These are phyloP conservation scores for Nowickia ferox DNA, from an alignment of 2,888 invertebrate species.

Conservation along the genomic window DNA sequence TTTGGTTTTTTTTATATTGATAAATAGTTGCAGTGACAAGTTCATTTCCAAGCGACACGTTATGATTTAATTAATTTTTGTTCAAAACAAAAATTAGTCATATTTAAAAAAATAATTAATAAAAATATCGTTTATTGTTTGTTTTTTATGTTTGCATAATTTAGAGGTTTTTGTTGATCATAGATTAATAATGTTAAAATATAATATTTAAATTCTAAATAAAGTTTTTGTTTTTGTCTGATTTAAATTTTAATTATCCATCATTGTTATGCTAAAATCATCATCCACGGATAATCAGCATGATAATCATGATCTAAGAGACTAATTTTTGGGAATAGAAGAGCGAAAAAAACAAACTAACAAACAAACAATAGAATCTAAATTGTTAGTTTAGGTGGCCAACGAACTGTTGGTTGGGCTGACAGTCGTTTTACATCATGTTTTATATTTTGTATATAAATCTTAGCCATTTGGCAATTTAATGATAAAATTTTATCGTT, in stretches of 20 bases:
- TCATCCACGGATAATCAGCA: neutral
- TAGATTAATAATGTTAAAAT: slow-evolving; percentile 31
- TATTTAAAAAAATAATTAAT: neutral
- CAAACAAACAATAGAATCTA: neutral
- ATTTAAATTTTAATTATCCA: slow-evolving; percentile 31
- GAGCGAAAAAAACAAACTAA: neutral
- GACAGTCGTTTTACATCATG: slow-evolving; percentile 18
- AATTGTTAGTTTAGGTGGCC: neutral
- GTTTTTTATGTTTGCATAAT: slow-evolving; percentile 27
- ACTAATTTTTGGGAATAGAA: slow-evolving; percentile 9
- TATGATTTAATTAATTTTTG: slow-evolving; percentile 52
- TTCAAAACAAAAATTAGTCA: slow-evolving; percentile 34
- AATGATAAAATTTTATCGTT: slow-evolving; percentile 5
- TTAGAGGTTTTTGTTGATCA: slow-evolving; percentile 35
- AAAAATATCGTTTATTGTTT: neutral
- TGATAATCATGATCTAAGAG: neutral
- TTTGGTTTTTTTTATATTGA: slow-evolving; percentile 4
- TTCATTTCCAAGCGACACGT: slow-evolving; percentile 34
- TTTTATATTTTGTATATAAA: neutral
- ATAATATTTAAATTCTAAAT: slow-evolving; percentile 27
- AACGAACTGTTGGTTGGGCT: neutral
- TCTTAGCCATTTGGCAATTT: no score
- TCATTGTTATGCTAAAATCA: slow-evolving; percentile 49
- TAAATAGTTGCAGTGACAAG: slow-evolving; percentile 39
- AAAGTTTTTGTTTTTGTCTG: slow-evolving; percentile 3